These are phyloP conservation scores for Sycophaga agraensis DNA, from an alignment of 1,140 invertebrate genomes.

Conservation along the genomic window DNA sequence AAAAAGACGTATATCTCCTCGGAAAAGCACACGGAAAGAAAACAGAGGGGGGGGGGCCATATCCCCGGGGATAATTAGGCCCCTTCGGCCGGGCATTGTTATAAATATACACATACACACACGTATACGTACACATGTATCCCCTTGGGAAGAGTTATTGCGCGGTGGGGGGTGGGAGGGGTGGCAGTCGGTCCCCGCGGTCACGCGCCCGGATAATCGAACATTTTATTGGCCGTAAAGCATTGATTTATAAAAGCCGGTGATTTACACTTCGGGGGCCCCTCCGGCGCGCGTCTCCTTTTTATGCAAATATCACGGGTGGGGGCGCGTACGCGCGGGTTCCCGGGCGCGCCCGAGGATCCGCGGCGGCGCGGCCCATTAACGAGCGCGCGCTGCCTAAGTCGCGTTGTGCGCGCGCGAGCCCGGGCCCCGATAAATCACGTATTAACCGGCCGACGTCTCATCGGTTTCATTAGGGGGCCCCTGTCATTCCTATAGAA, in stretches of 20 bases:
- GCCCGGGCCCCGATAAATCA: constrained; percentile 1
- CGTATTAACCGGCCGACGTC: constrained; percentile 14
- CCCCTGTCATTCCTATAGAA: constrained; percentile 1
- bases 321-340: no score
- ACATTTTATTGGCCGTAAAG: constrained; percentile 18
- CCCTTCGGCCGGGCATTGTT: constrained; percentile 3
- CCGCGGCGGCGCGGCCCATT: neutral
- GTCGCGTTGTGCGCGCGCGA: neutral
- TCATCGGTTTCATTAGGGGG: constrained; percentile 13
- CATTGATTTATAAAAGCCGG: constrained; percentile 15
- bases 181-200: no score
- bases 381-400: no score
- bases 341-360: no score
- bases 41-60: neutral
- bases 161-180: neutral
- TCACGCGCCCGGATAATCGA: neutral
- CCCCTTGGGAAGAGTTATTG: neutral
- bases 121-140: neutral
- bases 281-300: neutral
- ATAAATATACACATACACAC: neutral
- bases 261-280: constrained; percentile 11
- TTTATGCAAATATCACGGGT: constrained; percentile 7
- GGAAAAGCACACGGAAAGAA: neutral
- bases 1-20: no score
- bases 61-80: neutral